Conservation (phyloP, 2,888 invertebrate species). For the Drosophila rellima region DNA sequence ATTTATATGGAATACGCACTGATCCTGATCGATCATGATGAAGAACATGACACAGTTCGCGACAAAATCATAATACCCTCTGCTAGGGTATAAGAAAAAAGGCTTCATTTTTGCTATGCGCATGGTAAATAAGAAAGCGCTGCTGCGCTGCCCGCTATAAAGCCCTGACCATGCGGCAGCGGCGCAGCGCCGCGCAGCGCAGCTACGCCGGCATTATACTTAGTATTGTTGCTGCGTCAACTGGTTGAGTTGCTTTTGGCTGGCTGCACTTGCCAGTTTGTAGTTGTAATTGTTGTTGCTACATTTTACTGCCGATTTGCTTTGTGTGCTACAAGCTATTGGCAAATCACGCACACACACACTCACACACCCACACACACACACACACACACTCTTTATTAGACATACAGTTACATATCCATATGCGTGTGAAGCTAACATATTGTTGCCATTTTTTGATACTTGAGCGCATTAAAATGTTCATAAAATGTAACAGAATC, state of each 20-base stretch:
- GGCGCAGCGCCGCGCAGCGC: slow-evolving; percentile 5
- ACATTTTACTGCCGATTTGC: slow-evolving; percentile 56
- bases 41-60: background rate
- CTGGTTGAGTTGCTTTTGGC: slow-evolving; percentile 71
- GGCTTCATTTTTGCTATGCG: slow-evolving; percentile 38
- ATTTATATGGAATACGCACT: too few relatives aligned
- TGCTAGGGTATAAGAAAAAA: slow-evolving; percentile 20
- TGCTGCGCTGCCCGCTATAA: slow-evolving; percentile 46
- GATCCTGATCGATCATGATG: too few relatives aligned
- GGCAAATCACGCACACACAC: slow-evolving; percentile 45
- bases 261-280: slow-evolving; percentile 70
- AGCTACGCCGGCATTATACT: slow-evolving; percentile 21
- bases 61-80: background rate
- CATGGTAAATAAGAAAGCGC: slow-evolving; percentile 48
- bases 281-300: slow-evolving; percentile 51
- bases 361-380: slow-evolving; percentile 26
- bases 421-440: slow-evolving; percentile 58
- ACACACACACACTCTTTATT: slow-evolving; percentile 4
- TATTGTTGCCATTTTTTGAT: slow-evolving; percentile 72
- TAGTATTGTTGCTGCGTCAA: slow-evolving; percentile 45
- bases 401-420: slow-evolving; percentile 16
- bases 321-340: slow-evolving; percentile 56
- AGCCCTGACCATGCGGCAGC: slow-evolving; percentile 71
- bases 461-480: slow-evolving; percentile 43
- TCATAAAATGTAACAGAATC: slow-evolving; percentile 28